Evolutionary conservation across 2,888 invertebrate species (phyloP).

Genomic region (Desoria tigrina): DNA sequence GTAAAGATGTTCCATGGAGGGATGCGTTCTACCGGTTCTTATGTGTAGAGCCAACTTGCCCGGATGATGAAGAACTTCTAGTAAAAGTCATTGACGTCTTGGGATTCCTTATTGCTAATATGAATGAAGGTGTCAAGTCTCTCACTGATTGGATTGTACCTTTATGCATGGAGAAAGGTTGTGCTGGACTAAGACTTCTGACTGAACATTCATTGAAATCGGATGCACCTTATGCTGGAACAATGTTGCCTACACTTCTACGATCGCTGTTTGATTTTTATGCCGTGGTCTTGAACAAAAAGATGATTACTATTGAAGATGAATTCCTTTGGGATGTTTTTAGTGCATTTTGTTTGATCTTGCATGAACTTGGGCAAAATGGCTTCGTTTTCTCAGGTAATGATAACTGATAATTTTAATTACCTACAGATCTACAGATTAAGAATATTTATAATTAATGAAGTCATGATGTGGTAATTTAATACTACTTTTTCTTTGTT

Average conservation of each 20-base stretch:
- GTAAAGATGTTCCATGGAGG: conserved; percentile 63
- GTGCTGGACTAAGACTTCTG: conserved; percentile 40
- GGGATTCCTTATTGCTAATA: conserved; percentile 33
- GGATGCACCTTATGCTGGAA: conserved; percentile 32
- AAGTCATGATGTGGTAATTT: background rate
- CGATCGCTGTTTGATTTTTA: conserved; percentile 46
- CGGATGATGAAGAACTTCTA: conserved; percentile 66
- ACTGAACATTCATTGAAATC: conserved; percentile 17
- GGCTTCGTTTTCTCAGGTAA: conserved; percentile 33
- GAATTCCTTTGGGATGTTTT: conserved; percentile 38
- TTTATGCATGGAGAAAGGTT: conserved; percentile 40
- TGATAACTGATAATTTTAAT: background rate
- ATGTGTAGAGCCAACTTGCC: conserved; percentile 66
- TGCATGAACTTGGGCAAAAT: conserved; percentile 35
- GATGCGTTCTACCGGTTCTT: conserved; percentile 66
- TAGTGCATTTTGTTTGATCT: conserved; percentile 30
- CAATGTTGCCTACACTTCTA: conserved; percentile 36
- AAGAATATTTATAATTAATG: no score
- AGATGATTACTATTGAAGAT: conserved; percentile 1
- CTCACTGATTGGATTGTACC: conserved; percentile 46
- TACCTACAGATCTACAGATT: background rate
- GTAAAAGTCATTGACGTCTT: conserved; percentile 58
- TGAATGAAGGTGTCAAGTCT: conserved; percentile 27
- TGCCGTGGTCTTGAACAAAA: conserved; percentile 28
- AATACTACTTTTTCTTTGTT: conserved; percentile 9